Conservation (phyloP, 2,797 vertebrate genomes). For the Rhinogobio ventralis region DNA sequence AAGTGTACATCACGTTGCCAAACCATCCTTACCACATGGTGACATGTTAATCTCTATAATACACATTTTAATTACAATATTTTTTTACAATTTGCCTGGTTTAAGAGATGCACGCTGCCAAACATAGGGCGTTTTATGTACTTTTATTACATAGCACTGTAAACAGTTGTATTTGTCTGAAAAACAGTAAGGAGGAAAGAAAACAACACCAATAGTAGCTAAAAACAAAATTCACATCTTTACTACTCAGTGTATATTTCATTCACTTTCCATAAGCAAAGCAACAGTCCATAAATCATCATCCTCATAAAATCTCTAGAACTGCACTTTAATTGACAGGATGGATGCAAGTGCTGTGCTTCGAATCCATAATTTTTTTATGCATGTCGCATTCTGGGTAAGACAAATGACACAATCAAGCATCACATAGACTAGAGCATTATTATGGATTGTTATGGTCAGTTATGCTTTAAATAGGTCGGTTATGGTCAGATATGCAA, state of each 20-base stretch:
- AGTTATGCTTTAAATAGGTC: slow-evolving; percentile 10
- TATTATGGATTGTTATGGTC: neutral
- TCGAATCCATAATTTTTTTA: slow-evolving; percentile 27
- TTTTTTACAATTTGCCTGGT: neutral
- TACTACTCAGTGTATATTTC: neutral
- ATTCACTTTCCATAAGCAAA: slow-evolving; percentile 15
- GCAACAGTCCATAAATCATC: neutral
- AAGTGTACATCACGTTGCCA: no score
- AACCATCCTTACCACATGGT: neutral
- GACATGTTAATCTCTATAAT: neutral
- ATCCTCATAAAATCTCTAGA: neutral
- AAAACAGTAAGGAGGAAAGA: slow-evolving; percentile 57
- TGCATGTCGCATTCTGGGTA: slow-evolving; percentile 56
- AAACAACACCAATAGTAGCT: slow-evolving; percentile 58
- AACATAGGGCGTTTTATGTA: neutral
- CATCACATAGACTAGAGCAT: neutral
- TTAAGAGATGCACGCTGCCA: neutral
- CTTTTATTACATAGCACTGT: slow-evolving; percentile 52
- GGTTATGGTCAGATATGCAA: slow-evolving; percentile 22
- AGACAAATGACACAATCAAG: slow-evolving; percentile 9
- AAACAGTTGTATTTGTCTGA: slow-evolving; percentile 64
- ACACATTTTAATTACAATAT: neutral
- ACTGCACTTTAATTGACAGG: neutral
- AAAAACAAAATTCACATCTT: slow-evolving; percentile 55
- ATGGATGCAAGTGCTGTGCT: neutral